Base-by-base conservation (phyloP, 2,113 vertebrate genomes). In the Oreochromis spilurus region DNA sequence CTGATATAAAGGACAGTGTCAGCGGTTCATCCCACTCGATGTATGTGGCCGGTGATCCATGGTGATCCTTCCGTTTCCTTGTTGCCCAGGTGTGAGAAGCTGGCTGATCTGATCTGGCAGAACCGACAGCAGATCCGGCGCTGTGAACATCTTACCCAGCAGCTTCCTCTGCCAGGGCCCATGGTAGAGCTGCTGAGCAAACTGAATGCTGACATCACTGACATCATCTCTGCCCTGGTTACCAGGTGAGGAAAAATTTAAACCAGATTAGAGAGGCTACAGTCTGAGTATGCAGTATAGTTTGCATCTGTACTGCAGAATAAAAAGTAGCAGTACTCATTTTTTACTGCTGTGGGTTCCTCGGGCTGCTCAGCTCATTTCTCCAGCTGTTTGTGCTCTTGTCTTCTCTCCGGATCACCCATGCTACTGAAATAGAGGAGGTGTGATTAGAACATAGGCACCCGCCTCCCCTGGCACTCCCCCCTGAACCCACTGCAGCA, bases 41-140 rank as follows among this genome's bases (percentile, higher is more conserved):
- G 60, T 65, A 36, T 65, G 34, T 65, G 60, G 1, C 0, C 5
- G 10, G 31, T 38, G 34, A 65, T 38, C 70, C 29, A 12, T 48
- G 43, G 9, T 77, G 16, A 50, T 81, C 34, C 65, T 19, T 75
- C 8, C 4, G 21, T 60, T 9, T 78, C 21, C 7, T 24, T 38
- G 26, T 79, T 5, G 5, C 31, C 43, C 80, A 99, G 98, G 98
- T 99, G 98, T 36, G 98, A 99, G 96, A 99, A 99, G 95, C 92
- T 99, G 94, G 98, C 98, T 0, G 98, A 99, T 92, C 96, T 98
- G 84, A 98, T 99, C 92, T 98, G 98, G 97, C 98, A 99, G 96
- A 99, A 99, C 94, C 95, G 98, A 86, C 98, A 99, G 95, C 98
- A 99, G 96, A 98, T 98, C 86, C 96, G 98, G 21, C 96, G 98